A percentile compares a stretch with the other conserved stretches of the same genome.
Evolutionary conservation across 2,797 vertebrate species (phyloP).

Genomic region (Esox lucius): DNA sequence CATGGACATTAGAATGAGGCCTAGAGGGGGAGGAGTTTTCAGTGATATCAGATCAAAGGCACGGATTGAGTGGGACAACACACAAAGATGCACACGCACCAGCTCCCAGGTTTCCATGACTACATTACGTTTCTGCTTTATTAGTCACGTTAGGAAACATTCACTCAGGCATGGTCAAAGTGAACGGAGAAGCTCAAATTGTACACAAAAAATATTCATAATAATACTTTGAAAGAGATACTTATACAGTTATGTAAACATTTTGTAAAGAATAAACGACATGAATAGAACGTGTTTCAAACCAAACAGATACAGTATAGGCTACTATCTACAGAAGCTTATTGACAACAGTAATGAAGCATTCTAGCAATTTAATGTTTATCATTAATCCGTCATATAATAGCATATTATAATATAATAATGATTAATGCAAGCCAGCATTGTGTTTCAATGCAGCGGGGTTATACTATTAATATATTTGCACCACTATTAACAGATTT

Average conservation of each 20-base stretch:
- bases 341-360: not conserved
- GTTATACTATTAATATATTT: too few relatives aligned
- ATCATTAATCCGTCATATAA: too few relatives aligned
- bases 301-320: not conserved
- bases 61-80: conserved; percentile 22
- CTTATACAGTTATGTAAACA: too few relatives aligned
- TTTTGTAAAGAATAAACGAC: too few relatives aligned
- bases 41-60: conserved; percentile 25
- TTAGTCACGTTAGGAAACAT: conserved; percentile 21
- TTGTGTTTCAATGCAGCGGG: too few relatives aligned
- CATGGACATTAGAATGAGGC: conserved; percentile 25
- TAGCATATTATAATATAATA: too few relatives aligned
- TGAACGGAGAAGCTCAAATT: not conserved
- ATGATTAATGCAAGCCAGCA: too few relatives aligned
- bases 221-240: not conserved
- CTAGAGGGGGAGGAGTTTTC: conserved; percentile 3
- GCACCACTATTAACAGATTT: too few relatives aligned
- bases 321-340: not conserved
- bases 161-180: conserved; percentile 3
- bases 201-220: not conserved
- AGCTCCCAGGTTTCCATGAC: conserved; percentile 33
- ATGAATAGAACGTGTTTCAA: not conserved
- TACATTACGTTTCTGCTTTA: conserved; percentile 38
- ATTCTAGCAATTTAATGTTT: not conserved
- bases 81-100: conserved; percentile 35